Conservation (phyloP, 2,888 invertebrate species). For the Rhorus exstirpatorius region DNA sequence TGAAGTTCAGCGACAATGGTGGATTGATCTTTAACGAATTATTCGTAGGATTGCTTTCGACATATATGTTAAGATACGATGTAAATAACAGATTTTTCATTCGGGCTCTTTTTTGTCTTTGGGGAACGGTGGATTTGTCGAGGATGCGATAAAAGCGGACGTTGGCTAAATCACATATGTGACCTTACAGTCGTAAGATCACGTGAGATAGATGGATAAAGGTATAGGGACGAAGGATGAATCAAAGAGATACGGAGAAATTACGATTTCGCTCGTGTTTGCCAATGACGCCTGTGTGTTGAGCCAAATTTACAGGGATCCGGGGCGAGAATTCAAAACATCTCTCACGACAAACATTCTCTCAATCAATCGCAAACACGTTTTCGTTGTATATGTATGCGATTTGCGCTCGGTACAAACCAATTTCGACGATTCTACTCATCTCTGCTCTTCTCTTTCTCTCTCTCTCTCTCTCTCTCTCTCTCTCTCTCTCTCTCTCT, state of each 20-base stretch:
- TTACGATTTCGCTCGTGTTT: constrained; percentile 1
- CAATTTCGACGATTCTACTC: constrained; percentile 15
- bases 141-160: too few relatives aligned
- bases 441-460: not conserved
- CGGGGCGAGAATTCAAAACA: not conserved
- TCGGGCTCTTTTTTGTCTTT: too few relatives aligned
- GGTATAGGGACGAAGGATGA: too few relatives aligned
- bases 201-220: too few relatives aligned
- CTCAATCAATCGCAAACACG: constrained; percentile 24
- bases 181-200: too few relatives aligned
- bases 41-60: too few relatives aligned
- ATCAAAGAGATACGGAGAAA: not conserved
- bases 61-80: too few relatives aligned
- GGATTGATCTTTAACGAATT: too few relatives aligned
- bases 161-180: too few relatives aligned
- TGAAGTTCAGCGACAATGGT: too few relatives aligned
- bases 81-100: too few relatives aligned
- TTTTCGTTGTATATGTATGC: not conserved
- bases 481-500: not conserved
- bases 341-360: not conserved
- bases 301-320: not conserved
- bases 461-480: not conserved
- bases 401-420: constrained; percentile 6
- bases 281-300: constrained; percentile 5
- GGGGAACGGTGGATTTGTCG: too few relatives aligned